Evolutionary conservation across 2,888 invertebrate species (phyloP).

Genomic region (Agriopis marginaria): DNA sequence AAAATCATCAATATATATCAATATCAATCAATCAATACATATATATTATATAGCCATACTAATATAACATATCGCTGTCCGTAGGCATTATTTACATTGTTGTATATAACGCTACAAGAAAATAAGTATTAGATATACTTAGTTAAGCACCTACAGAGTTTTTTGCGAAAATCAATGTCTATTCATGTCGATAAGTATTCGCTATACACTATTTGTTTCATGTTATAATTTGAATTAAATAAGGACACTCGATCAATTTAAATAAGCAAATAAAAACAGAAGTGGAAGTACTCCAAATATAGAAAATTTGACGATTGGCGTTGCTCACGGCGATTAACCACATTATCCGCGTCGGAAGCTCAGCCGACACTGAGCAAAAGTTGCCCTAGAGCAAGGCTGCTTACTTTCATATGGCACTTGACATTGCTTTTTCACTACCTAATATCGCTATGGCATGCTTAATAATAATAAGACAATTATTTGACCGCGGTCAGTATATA

Average conservation of each 20-base stretch:
- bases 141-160: background rate
- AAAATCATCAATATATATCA: no score
- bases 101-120: no score
- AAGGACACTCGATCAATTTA: background rate
- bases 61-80: no score
- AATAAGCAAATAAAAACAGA: background rate
- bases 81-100: no score
- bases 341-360: slow-evolving; percentile 55
- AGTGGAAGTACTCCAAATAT: slow-evolving; percentile 2
- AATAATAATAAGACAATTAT: slow-evolving; percentile 62
- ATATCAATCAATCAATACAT: no score
- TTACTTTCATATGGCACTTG: slow-evolving; percentile 78
- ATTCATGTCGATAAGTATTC: background rate
- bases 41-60: no score
- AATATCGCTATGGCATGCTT: slow-evolving; percentile 51
- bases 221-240: background rate
- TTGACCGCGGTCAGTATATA: slow-evolving; percentile 70
- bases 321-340: slow-evolving; percentile 30
- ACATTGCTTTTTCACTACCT: slow-evolving; percentile 71
- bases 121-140: no score
- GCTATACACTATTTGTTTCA: background rate
- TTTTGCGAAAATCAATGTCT: background rate
- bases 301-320: slow-evolving; percentile 15
- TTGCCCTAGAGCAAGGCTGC: slow-evolving; percentile 67
- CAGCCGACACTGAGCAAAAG: slow-evolving; percentile 56